Conservation (phyloP, 2,888 invertebrate species). For the Aleiodes alternator region DNA sequence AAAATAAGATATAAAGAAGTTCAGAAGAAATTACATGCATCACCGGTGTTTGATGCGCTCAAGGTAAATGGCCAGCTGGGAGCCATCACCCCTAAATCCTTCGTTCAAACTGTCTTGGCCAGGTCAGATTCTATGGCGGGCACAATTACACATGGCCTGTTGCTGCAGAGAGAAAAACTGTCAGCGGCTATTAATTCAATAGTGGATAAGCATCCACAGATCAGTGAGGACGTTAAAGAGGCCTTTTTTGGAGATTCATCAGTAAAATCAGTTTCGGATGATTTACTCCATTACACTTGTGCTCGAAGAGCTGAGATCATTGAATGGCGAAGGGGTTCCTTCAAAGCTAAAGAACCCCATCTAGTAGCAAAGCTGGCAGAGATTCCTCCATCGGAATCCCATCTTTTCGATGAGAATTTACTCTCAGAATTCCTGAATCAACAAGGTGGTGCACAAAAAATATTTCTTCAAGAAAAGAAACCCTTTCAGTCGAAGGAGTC, state of each 20-base stretch:
- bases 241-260: conserved; percentile 32
- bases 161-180: conserved; percentile 8
- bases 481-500: background rate
- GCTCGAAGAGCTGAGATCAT: conserved; percentile 40
- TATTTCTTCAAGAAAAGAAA: conserved; percentile 17
- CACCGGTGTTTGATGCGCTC: conserved; percentile 6
- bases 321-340: conserved; percentile 31
- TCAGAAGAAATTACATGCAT: conserved; percentile 5
- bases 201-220: background rate
- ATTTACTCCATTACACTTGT: conserved; percentile 44
- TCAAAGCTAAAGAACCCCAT: conserved; percentile 35
- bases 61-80: background rate
- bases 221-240: background rate
- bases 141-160: background rate
- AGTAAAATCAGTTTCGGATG: conserved; percentile 40
- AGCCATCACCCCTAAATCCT: background rate
- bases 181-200: background rate
- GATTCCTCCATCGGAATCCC: conserved; percentile 43
- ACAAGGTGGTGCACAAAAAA: conserved; percentile 3
- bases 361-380: conserved; percentile 35
- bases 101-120: background rate
- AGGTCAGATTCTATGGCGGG: conserved; percentile 4
- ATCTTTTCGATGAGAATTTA: conserved; percentile 42
- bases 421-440: conserved; percentile 37
- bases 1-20: background rate